phyloP scores from a whole-genome alignment of 2,113 vertebrate species.

The Phocoena phocoena region DNA sequence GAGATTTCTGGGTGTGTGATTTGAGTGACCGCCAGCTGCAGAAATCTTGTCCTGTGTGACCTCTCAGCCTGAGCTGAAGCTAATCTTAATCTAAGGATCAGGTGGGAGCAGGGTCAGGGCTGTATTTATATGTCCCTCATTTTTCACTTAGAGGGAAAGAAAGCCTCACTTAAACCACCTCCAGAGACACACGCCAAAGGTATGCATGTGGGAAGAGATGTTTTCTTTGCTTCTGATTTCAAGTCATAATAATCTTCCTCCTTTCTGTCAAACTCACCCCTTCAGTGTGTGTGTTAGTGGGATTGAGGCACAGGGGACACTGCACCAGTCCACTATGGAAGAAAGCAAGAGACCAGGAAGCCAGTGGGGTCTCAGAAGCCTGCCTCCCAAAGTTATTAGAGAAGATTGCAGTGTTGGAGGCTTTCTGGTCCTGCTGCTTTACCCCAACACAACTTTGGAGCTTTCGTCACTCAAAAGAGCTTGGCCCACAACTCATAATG shows the following conservation, averaged over 20 bases:
- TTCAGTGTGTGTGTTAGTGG: neutral
- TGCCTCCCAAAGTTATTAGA: neutral
- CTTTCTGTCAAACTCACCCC: neutral
- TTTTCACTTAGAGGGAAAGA: neutral
- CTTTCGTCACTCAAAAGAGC: neutral
- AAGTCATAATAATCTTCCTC: neutral
- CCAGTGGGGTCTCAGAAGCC: neutral
- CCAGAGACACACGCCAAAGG: neutral
- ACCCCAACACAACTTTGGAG: neutral
- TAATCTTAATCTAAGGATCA: conserved; percentile 75
- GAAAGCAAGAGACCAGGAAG: neutral
- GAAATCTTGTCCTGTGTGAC: neutral
- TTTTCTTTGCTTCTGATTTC: neutral
- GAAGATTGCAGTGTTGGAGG: neutral
- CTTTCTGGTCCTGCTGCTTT: neutral
- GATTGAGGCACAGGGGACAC: neutral
- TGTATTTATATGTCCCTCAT: conserved; percentile 65
- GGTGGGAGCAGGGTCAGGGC: conserved; percentile 8
- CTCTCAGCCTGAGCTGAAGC: conserved; percentile 34
- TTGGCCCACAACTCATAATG: neutral
- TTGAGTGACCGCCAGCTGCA: neutral
- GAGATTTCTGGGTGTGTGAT: neutral
- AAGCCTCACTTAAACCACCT: neutral
- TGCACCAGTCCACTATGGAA: neutral
- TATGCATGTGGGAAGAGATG: neutral